Evolutionary conservation across 2,797 vertebrate genomes (phyloP).

Genomic region (Chromis chromis): DNA sequence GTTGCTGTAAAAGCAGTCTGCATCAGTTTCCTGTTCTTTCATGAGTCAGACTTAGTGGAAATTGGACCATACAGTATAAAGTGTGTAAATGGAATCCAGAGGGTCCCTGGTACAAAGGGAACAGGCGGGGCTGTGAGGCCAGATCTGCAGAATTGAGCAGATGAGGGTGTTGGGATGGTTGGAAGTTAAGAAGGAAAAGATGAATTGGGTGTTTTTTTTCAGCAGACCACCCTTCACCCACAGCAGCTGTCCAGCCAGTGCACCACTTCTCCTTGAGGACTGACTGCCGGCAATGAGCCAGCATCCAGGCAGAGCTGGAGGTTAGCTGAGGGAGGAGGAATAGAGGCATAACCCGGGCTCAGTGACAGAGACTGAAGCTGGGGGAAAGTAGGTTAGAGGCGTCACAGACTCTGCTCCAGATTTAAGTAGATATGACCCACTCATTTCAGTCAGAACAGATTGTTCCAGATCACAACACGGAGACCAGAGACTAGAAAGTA

Average conservation of each 20-base stretch:
- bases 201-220: slow-evolving; percentile 11
- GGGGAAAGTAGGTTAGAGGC: slow-evolving; percentile 45
- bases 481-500: background rate
- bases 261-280: slow-evolving; percentile 10
- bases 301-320: slow-evolving; percentile 15
- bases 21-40: background rate
- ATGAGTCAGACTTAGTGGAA: background rate
- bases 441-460: slow-evolving; percentile 54
- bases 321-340: slow-evolving; percentile 21
- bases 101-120: slow-evolving; percentile 8
- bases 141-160: background rate
- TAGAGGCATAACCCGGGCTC: background rate
- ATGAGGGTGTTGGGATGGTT: background rate
- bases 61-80: background rate
- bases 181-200: background rate
- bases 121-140: background rate
- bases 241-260: slow-evolving; percentile 27
- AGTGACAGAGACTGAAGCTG: slow-evolving; percentile 13
- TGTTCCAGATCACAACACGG: slow-evolving; percentile 49
- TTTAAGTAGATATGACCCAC: slow-evolving; percentile 47
- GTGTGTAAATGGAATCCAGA: slow-evolving; percentile 12
- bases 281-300: slow-evolving; percentile 7
- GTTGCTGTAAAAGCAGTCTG: background rate
- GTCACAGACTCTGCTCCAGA: slow-evolving; percentile 50
- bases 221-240: background rate